Percentiles rank a stretch among this genome's conserved stretches.
These are phyloP conservation scores for Microctonus brassicae DNA, from an alignment of 2,888 invertebrate genomes.

Conservation along the genomic window DNA sequence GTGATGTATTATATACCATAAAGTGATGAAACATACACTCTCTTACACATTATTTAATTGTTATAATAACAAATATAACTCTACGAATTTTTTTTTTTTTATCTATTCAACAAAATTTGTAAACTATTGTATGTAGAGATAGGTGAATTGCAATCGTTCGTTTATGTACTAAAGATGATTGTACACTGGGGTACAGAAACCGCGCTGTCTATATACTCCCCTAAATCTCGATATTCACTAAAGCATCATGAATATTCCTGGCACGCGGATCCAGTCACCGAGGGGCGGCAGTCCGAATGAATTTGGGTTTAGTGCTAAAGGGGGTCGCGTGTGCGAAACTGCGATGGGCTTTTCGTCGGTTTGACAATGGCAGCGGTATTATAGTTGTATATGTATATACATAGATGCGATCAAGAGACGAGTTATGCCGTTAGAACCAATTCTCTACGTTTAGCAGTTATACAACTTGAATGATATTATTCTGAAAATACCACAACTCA, in stretches of 20 bases:
- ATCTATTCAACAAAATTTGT: not conserved
- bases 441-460: not conserved
- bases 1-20: conserved; percentile 19
- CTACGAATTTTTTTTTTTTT: too few species aligned
- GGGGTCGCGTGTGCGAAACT: conserved; percentile 27
- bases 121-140: not conserved
- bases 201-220: not conserved
- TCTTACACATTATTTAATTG: not conserved
- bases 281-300: conserved; percentile 32
- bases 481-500: not conserved
- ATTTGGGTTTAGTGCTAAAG: conserved; percentile 33
- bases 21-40: not conserved
- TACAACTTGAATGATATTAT: not conserved
- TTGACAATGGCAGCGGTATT: not conserved
- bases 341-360: conserved; percentile 13
- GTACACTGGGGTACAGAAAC: conserved; percentile 21
- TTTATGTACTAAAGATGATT: conserved; percentile 33
- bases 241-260: conserved; percentile 39
- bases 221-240: conserved; percentile 40
- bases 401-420: not conserved
- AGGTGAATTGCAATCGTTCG: conserved; percentile 25
- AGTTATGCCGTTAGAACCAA: not conserved
- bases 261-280: conserved; percentile 34
- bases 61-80: too few species aligned
- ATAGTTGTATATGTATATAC: not conserved